These are phyloP conservation scores for Sebastiscus tertius DNA, from an alignment of 2,797 vertebrate genomes.

Conservation along the genomic window DNA sequence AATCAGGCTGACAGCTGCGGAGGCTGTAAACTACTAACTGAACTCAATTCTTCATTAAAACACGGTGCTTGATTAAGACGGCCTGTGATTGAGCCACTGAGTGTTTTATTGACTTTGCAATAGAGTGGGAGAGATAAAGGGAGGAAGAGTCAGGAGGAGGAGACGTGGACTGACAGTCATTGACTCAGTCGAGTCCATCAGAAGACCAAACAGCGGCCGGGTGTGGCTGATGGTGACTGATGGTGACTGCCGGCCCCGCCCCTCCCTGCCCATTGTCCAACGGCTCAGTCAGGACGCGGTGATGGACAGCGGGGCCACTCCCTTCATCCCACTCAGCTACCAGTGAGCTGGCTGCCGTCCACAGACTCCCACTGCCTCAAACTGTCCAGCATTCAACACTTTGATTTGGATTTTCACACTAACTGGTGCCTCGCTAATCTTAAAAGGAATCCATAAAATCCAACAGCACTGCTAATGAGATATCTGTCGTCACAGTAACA, in stretches of 20 bases:
- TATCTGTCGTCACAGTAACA: neutral
- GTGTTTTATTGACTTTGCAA: constrained; percentile 68
- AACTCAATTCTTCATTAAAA: constrained; percentile 27
- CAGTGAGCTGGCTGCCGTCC: neutral
- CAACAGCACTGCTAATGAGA: constrained; percentile 16
- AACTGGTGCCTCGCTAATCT: neutral
- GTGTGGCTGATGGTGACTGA: constrained; percentile 73
- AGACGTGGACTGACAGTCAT: constrained; percentile 78
- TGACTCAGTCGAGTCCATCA: constrained; percentile 79
- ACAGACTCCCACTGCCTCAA: neutral
- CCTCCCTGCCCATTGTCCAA: constrained; percentile 64
- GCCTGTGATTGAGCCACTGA: constrained; percentile 44
- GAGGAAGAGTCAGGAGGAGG: constrained; percentile 26
- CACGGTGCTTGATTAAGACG: constrained; percentile 18
- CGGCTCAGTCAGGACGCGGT: constrained; percentile 37
- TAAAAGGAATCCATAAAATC: neutral
- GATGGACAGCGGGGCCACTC: constrained; percentile 65
- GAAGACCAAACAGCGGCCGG: constrained; percentile 64
- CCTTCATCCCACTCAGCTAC: constrained; percentile 37
- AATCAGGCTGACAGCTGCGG: constrained; percentile 32
- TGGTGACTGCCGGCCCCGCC: constrained; percentile 69
- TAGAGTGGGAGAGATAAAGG: constrained; percentile 41
- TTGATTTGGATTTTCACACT: neutral
- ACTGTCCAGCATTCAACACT: neutral
- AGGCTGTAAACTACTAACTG: constrained; percentile 13